Base-by-base conservation (phyloP, 2,888 invertebrate species). In the Geophilus truncorum region DNA sequence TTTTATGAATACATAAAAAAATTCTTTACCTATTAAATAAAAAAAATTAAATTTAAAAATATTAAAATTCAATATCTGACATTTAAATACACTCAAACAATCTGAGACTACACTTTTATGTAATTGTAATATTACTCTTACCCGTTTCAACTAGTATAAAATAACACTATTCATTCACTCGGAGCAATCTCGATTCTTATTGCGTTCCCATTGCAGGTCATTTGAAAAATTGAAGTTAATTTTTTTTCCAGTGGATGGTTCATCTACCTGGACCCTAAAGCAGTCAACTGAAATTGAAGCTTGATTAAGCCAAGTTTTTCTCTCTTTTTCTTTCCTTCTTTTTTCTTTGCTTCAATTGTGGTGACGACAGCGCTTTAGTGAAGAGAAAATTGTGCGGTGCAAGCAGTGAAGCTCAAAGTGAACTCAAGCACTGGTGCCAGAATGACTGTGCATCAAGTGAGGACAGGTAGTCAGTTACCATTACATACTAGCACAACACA, bases 361-460 rank as follows among this genome's bases (percentile, higher is more conserved):
- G 70, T 70, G 70, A 70, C 70, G 70, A 70, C 70, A 70, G 70
- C 70, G 70, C 70, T 70, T 70, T 70, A 28, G 70, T 25, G 70
- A 70, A 70, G 70, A 28, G 70, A 70, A 70, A 70, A 70, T 70
- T 70, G 70, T 70, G 70, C 70, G 70, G 70, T 70, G 70, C 28
- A 28, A 70, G 70, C 70, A 70, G 70, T 70, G 70, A 70, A 70
- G 70, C 70, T 70, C 70, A 70, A 70, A 70, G 25, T 70, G 70
- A 70, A 28, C 70, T 23, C 23, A 28, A 70, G 70, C 70, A 70
- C 28, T 70, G 70, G 70, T 70, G 70, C 70, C 70, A 70, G 70
- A 70, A 70, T 70, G 70, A 70, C 70, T 70, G 70, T 70, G 70
- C 70, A 70, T 70, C 70, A 70, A 70, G 28, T 70, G 70, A 70